A percentile compares a stretch with the other conserved stretches of the same genome.
These are phyloP conservation scores for Platycercus adscitus DNA, from an alignment of 2,113 vertebrate genomes.

Conservation along the genomic window DNA sequence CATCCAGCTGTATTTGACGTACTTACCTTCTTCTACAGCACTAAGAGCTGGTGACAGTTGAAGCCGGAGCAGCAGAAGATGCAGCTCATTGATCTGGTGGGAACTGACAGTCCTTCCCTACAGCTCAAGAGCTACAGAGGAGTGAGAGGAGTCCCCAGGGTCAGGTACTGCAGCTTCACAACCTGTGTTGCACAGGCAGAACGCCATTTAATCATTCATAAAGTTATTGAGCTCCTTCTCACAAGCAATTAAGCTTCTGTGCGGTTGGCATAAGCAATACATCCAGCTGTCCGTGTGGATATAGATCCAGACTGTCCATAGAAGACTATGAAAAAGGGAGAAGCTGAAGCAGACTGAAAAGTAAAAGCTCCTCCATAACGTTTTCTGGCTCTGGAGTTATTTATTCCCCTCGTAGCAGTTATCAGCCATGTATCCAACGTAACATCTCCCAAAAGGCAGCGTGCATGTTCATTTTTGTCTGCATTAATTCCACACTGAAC, in stretches of 20 bases:
- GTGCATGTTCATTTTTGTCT: background rate
- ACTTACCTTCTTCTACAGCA: background rate
- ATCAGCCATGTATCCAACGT: background rate
- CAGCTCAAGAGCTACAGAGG: background rate
- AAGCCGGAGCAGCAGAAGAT: background rate
- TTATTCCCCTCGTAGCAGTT: background rate
- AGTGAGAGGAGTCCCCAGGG: background rate
- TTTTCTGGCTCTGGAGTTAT: background rate
- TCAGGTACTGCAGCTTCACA: background rate
- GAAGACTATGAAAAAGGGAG: background rate
- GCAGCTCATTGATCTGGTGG: background rate
- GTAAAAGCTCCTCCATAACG: background rate
- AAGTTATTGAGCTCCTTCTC: background rate
- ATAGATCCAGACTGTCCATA: background rate
- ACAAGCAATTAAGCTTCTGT: background rate
- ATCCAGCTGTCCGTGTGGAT: background rate
- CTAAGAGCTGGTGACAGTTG: background rate
- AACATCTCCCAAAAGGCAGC: constrained; percentile 7
- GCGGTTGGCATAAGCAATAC: background rate
- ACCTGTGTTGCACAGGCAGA: background rate
- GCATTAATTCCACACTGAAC: background rate
- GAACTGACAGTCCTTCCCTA: background rate
- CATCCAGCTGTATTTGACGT: background rate
- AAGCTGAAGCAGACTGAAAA: background rate
- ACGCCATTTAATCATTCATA: background rate